Evolutionary conservation across 2,888 invertebrate species (phyloP).

Genomic region (Myopa tessellatipennis): DNA sequence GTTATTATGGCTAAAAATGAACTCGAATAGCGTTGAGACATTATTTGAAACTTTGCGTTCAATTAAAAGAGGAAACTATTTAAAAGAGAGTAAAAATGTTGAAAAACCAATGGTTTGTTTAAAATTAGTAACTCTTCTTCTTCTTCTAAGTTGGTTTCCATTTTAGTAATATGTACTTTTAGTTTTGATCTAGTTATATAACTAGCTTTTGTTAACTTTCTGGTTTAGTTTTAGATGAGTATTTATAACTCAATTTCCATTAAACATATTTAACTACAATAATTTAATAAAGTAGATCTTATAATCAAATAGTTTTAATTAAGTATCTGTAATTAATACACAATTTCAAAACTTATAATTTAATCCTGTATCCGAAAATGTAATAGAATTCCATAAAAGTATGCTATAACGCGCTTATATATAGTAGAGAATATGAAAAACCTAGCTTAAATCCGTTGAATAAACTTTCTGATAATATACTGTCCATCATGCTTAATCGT

Average conservation of each 20-base stretch:
- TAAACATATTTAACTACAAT: background rate
- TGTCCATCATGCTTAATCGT: background rate
- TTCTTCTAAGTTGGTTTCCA: background rate
- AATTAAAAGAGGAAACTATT: background rate
- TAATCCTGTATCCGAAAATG: too few species aligned
- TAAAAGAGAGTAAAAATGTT: background rate
- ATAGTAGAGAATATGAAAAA: background rate
- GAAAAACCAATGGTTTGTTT: slow-evolving; percentile 24
- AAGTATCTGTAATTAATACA: background rate
- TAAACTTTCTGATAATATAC: background rate
- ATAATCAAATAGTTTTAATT: background rate
- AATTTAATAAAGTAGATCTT: background rate
- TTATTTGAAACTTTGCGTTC: background rate
- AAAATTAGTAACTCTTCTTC: slow-evolving; percentile 13
- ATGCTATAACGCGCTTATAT: background rate
- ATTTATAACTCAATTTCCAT: background rate
- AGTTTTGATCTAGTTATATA: background rate
- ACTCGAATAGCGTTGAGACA: background rate
- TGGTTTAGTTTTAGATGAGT: too few species aligned
- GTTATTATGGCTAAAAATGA: slow-evolving; percentile 10
- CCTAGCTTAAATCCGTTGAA: background rate
- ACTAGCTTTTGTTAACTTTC: background rate
- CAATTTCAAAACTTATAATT: too few species aligned
- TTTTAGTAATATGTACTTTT: background rate
- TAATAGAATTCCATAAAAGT: too few species aligned